Base-by-base conservation (phyloP, 2,888 invertebrate genomes). In the Trissolcus japonicus region DNA sequence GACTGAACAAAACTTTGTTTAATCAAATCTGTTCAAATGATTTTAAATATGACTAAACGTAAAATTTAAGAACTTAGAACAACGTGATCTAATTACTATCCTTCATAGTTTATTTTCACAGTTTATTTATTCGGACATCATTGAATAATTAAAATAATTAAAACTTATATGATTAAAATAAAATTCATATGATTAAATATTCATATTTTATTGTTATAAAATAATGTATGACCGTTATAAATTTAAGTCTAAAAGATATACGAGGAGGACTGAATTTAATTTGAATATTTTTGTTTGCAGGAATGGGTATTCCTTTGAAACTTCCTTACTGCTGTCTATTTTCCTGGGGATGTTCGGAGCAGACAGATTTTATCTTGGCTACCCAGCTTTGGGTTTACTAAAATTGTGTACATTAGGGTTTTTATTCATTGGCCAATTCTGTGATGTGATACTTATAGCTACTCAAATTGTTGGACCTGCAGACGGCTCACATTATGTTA, bases 341-440 rank as follows among this genome's bases (percentile, higher is more conserved):
- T 99, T 99, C 88, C 91, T 99, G 69, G 99, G 99, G 29, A 98
- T 98, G 96, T 97, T 99, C 90, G 99, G 99, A 16, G 92, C 96
- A 21, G 99, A 99, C 88, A 91, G 99, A 76, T 98, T 99, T 90
- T 99, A 99, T 87, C 91, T 99, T n/a, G 99, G 99, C 29, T 99
- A 99, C 89, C 98, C 97, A 62, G 98, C 97, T 0, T 93, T 99
- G 80, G 99, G 98, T 0, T 90, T 98, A 76, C 93, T 98, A 25
- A 99, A 99, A 89, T 92, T 99, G 79, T 97, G 98, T 86, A 98
- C 99, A 0, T 90, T 98, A 66, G 99, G 99, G 14, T 98, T 98
- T 87, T 95, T 99, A 93, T 98, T 99, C 86, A 91, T 99, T 35
- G 96, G 98, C 57, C 98, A 99, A 89, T 91, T 99, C 35, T 91